Conservation (phyloP, 2,888 invertebrate genomes). For the Cremastobaeus sp. region DNA sequence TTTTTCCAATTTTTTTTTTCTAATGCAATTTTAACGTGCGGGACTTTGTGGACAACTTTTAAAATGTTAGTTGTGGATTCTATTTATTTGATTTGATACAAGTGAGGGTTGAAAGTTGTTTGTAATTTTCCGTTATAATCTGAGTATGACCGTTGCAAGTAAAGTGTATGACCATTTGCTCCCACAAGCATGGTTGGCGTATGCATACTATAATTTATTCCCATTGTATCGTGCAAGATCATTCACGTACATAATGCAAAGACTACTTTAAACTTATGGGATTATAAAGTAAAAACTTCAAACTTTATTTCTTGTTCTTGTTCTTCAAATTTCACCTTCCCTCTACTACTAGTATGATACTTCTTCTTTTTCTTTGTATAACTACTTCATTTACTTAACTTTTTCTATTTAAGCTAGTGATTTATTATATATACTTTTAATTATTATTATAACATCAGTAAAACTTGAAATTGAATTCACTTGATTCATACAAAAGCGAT, state of each 20-base stretch:
- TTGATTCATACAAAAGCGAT: no score
- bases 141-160: constrained; percentile 12
- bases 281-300: constrained; percentile 77
- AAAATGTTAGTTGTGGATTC: constrained; percentile 11
- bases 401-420: no score
- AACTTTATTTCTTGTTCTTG: constrained; percentile 55
- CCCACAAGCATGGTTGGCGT: constrained; percentile 78
- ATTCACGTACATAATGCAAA: constrained; percentile 76
- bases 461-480: no score
- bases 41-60: constrained; percentile 8
- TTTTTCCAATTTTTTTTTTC: no score
- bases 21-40: background rate
- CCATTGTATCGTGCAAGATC: constrained; percentile 78
- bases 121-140: constrained; percentile 9
- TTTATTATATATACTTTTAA: no score
- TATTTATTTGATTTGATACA: constrained; percentile 22
- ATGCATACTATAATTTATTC: constrained; percentile 79
- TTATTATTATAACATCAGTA: no score
- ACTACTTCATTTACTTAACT: no score
- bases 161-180: constrained; percentile 61
- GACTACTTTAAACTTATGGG: constrained; percentile 78
- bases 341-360: background rate
- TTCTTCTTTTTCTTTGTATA: no score
- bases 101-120: constrained; percentile 17
- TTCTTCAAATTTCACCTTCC: background rate